A percentile compares a stretch with the other conserved stretches of the same genome.
Conservation (phyloP, 2,113 vertebrate species). For the Indicator indicator region DNA sequence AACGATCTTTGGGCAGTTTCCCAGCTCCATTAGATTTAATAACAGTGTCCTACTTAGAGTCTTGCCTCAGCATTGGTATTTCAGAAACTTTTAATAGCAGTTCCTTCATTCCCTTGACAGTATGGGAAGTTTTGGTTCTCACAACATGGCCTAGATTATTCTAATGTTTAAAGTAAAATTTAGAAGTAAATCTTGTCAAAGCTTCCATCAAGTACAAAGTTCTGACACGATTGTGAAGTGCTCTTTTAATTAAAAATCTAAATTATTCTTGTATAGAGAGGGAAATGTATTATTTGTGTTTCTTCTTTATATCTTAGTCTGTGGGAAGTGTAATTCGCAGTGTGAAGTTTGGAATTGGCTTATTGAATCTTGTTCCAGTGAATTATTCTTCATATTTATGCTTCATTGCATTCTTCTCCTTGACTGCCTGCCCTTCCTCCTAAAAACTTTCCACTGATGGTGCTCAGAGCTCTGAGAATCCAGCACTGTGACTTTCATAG, state of each 20-base stretch:
- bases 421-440: neutral
- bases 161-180: neutral
- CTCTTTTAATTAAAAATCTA: neutral
- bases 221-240: neutral
- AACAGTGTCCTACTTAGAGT: slow-evolving; percentile 46
- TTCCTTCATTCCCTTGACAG: slow-evolving; percentile 16
- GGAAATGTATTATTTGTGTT: neutral
- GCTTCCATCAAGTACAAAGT: neutral
- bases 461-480: slow-evolving; percentile 19
- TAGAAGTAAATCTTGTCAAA: neutral
- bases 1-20: slow-evolving; percentile 44
- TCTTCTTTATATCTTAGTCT: neutral
- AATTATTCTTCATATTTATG: slow-evolving; percentile 7
- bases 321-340: neutral
- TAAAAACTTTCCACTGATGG: slow-evolving; percentile 16
- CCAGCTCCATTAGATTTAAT: slow-evolving; percentile 23
- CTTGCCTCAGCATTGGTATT: slow-evolving; percentile 8
- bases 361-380: neutral
- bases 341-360: slow-evolving; percentile 6
- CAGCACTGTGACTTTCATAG: slow-evolving; percentile 13
- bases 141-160: slow-evolving; percentile 19
- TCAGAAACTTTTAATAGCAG: slow-evolving; percentile 54
- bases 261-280: neutral
- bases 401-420: neutral
- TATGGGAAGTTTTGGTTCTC: neutral